Base-by-base conservation (phyloP, 2,888 invertebrate species). In the Abrostola tripartita region DNA sequence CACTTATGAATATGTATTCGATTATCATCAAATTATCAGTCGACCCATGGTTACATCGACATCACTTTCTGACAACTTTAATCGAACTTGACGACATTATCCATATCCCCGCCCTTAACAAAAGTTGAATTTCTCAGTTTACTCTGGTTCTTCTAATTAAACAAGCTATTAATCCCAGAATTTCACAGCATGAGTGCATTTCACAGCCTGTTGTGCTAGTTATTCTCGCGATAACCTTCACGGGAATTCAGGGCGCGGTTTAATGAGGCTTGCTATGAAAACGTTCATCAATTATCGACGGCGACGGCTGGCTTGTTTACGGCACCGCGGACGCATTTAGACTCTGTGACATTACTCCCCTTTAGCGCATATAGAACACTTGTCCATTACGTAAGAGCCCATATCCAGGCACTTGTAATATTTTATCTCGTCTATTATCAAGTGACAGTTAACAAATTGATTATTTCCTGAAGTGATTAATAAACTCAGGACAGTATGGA, bases 211-310 rank as follows among this genome's bases (percentile, higher is more conserved):
- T 83, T 81, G 82, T 83, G 85, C 84, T 78, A 84, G 85, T 85
- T 86, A 86, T 87, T 88, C 86, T 85, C 76, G 78, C 82, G 79
- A 81, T 88, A 90, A 90, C 93, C 94, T 93, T 93, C 92, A 85
- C 79, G 83, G 77, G 84, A 88, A 92, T 93, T 87, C 90, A 90
- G 92, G 90, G 91, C 93, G 89, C 88, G 88, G 88, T 91, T 90
- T 94, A 94, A 94, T 92, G 93, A 94, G 91, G 90, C 85, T 82
- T 87, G 87, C 86, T 86, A 92, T 90, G 92, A 90, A 91, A 93
- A 91, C 89, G 92, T 90, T 90, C 90, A 90, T 93, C 93, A 93
- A 94, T 94, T 94, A 94, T 93, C 93, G 93, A 89, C 89, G 86
- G 90, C 85, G 90, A 89, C 89, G 88, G 89, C 84, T 81, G 86